Conservation (phyloP, 2,113 vertebrate genomes). For the Mormoops blainvillei region DNA sequence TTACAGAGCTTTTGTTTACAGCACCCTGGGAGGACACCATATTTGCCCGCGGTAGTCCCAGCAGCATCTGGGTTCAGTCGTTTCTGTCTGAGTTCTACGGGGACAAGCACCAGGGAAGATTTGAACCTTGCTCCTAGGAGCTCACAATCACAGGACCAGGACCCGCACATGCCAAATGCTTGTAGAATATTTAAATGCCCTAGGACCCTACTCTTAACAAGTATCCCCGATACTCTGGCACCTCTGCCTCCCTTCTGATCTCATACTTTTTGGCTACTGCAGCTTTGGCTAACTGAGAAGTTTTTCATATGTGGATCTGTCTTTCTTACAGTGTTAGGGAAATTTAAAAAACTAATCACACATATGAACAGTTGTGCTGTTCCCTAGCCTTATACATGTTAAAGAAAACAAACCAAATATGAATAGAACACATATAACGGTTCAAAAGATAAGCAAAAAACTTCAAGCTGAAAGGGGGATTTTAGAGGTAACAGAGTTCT, state of each 20-base stretch:
- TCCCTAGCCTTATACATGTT: not conserved
- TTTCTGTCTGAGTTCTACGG: not conserved
- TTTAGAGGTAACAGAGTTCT: not conserved
- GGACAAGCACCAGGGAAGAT: not conserved
- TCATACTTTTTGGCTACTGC: not conserved
- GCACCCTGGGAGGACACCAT: no score
- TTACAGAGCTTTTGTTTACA: not conserved
- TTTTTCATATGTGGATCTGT: not conserved
- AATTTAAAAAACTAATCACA: not conserved
- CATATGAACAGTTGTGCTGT: not conserved
- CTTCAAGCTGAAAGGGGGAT: not conserved
- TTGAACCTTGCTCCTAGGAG: not conserved
- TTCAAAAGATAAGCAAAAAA: not conserved
- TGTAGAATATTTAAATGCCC: not conserved
- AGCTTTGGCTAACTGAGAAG: not conserved
- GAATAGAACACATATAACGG: not conserved
- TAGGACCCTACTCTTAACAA: not conserved
- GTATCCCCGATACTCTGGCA: not conserved
- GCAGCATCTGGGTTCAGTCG: not conserved
- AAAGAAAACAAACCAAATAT: not conserved
- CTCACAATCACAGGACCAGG: not conserved
- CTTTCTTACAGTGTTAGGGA: not conserved
- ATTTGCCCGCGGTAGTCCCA: not conserved
- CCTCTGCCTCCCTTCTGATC: not conserved
- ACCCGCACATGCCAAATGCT: not conserved